Conservation (phyloP, 2,888 invertebrate species). For the Agrotis puta region DNA sequence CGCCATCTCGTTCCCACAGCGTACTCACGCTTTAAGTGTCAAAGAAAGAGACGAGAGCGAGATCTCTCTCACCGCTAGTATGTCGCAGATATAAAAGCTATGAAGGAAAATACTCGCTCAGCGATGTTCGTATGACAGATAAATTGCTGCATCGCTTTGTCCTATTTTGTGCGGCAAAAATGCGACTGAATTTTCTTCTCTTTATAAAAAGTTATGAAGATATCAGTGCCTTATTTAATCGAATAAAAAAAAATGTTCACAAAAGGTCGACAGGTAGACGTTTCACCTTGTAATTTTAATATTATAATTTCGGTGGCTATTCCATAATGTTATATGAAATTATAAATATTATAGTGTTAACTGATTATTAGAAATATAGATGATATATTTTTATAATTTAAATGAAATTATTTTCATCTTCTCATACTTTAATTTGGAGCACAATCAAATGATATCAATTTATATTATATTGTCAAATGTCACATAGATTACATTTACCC, state of each 20-base stretch:
- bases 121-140: too few relatives aligned
- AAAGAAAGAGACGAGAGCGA: too few relatives aligned
- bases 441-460: conserved; percentile 3
- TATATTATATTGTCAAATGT: not conserved
- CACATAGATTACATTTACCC: not conserved
- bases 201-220: not conserved
- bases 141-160: too few relatives aligned
- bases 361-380: conserved; percentile 52
- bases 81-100: too few relatives aligned
- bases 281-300: conserved; percentile 26
- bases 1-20: too few relatives aligned
- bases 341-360: conserved; percentile 34
- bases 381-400: conserved; percentile 52
- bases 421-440: conserved; percentile 5
- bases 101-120: too few relatives aligned
- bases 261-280: conserved; percentile 24
- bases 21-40: too few relatives aligned
- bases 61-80: too few relatives aligned
- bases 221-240: conserved; percentile 35
- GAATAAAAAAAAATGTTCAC: not conserved
- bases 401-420: conserved; percentile 17
- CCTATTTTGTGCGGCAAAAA: too few relatives aligned
- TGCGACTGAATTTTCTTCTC: not conserved
- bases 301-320: conserved; percentile 47
- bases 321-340: conserved; percentile 47